These are phyloP conservation scores for Xenopus laevis DNA, from an alignment of 2,113 vertebrate species.

Conservation along the genomic window DNA sequence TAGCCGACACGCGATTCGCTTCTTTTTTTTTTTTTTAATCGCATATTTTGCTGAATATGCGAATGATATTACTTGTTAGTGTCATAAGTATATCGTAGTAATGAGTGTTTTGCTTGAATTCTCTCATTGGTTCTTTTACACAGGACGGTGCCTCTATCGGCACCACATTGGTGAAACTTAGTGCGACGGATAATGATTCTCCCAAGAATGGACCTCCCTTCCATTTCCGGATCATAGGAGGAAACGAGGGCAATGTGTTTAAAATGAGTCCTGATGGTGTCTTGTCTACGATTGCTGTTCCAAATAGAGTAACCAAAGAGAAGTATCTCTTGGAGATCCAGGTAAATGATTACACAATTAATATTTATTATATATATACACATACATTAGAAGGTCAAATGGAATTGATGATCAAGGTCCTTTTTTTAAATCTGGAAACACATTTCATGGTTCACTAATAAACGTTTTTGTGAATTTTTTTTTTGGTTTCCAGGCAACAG, in stretches of 20 bases:
- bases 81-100: too few relatives aligned
- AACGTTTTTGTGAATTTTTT: too few relatives aligned
- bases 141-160: conserved; percentile 84
- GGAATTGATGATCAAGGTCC: too few relatives aligned
- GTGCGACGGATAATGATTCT: conserved; percentile 86
- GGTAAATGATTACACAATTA: conserved; percentile 55
- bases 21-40: too few relatives aligned
- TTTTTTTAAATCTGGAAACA: too few relatives aligned
- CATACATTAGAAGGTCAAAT: too few relatives aligned
- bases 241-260: conserved; percentile 81
- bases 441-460: too few relatives aligned
- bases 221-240: conserved; percentile 80
- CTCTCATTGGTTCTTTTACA: background rate
- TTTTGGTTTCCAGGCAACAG: conserved; percentile 71
- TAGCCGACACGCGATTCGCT: too few relatives aligned
- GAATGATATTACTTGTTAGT: too few relatives aligned
- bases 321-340: conserved; percentile 86
- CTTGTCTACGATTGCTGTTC: conserved; percentile 71
- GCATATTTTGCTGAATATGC: too few relatives aligned
- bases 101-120: background rate
- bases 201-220: conserved; percentile 85
- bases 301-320: conserved; percentile 70
- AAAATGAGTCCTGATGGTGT: conserved; percentile 82
- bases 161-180: conserved; percentile 79
- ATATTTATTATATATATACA: too few relatives aligned